phyloP scores from a whole-genome alignment of 2,113 vertebrate genomes.

The Protobothrops mucrosquamatus region DNA sequence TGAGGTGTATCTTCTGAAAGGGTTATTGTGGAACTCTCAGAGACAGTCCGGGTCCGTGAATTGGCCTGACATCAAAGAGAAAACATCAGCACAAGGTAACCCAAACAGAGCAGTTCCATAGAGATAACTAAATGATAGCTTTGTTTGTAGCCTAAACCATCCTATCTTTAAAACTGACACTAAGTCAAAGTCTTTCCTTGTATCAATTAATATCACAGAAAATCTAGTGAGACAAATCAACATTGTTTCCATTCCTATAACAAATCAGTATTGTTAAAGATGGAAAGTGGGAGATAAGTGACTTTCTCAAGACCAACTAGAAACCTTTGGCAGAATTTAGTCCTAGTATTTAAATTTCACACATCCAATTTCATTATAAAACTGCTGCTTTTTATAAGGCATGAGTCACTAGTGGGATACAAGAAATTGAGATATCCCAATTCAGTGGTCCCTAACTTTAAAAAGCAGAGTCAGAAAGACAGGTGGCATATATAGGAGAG shows the following conservation, averaged over 20 bases:
- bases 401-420: not conserved
- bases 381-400: not conserved
- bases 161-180: not conserved
- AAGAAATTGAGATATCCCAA: not conserved
- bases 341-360: not conserved
- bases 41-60: constrained; percentile 14
- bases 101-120: not conserved
- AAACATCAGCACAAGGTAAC: not conserved
- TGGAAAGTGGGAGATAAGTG: not conserved
- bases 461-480: not conserved
- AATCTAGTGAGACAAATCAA: not conserved
- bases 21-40: constrained; percentile 52
- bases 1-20: constrained; percentile 39
- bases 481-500: not conserved
- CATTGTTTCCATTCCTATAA: not conserved
- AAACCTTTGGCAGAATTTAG: not conserved
- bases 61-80: constrained; percentile 30
- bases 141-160: not conserved
- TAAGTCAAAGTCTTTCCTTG: not conserved
- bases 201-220: not conserved
- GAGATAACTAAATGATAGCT: not conserved
- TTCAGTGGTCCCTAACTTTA: not conserved
- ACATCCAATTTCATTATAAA: not conserved
- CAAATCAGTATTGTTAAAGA: not conserved
- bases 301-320: not conserved